Conservation (phyloP, 2,888 invertebrate species). For the Amphipyra berbera region DNA sequence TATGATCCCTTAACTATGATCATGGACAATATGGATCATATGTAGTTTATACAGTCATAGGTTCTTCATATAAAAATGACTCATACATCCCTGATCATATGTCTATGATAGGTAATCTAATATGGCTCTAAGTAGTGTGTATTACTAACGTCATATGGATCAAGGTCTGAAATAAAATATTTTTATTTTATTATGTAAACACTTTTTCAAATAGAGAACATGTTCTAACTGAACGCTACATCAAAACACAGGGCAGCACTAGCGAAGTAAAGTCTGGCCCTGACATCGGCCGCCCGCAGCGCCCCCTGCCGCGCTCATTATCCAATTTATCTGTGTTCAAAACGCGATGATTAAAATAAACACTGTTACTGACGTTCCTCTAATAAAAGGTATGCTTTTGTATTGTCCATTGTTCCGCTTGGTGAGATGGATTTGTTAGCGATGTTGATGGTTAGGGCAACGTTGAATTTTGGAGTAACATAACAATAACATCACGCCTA, state of each 20-base stretch:
- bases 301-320: slow-evolving; percentile 75
- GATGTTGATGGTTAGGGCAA: not conserved
- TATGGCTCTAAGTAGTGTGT: no score
- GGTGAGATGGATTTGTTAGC: slow-evolving; percentile 31
- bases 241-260: slow-evolving; percentile 56
- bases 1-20: no score
- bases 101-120: no score
- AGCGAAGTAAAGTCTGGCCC: slow-evolving; percentile 67
- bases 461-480: not conserved
- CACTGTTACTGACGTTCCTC: slow-evolving; percentile 67
- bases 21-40: no score
- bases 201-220: no score
- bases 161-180: no score
- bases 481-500: no score
- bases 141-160: no score
- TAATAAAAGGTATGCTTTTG: slow-evolving; percentile 51
- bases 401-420: slow-evolving; percentile 47
- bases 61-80: no score
- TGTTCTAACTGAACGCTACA: slow-evolving; percentile 5
- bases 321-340: slow-evolving; percentile 74
- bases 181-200: no score
- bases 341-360: slow-evolving; percentile 62
- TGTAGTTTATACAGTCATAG: no score
- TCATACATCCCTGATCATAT: no score
- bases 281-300: slow-evolving; percentile 67